A percentile compares a stretch with the other conserved stretches of the same genome.
These are phyloP conservation scores for Heteronetta atricapilla DNA, from an alignment of 2,113 vertebrate genomes.

Conservation along the genomic window DNA sequence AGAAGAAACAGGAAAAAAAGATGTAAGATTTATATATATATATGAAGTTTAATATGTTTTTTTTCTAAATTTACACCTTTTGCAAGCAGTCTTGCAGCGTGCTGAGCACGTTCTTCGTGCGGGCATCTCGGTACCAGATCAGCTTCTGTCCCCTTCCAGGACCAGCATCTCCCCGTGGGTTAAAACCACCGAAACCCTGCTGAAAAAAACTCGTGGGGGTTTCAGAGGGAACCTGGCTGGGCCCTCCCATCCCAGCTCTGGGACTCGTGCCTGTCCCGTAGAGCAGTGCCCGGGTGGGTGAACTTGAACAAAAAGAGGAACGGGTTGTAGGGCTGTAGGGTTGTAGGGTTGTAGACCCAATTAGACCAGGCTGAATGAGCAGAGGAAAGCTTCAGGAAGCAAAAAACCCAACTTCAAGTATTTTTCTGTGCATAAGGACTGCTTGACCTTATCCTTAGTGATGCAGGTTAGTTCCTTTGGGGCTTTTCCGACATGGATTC, in stretches of 20 bases:
- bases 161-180: accelerated
- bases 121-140: accelerated
- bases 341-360: accelerated
- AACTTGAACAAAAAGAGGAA: accelerated
- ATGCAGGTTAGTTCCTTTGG: background rate
- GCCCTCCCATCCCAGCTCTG: background rate
- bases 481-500: accelerated
- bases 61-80: background rate
- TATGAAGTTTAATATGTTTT: background rate
- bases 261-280: accelerated
- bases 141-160: background rate
- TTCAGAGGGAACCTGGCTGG: background rate
- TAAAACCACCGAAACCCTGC: background rate
- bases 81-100: accelerated
- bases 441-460: accelerated
- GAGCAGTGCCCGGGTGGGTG: accelerated
- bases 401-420: background rate
- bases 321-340: too few species aligned
- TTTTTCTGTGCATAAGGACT: background rate
- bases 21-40: too few species aligned
- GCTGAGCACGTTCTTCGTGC: accelerated
- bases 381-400: background rate
- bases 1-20: background rate
- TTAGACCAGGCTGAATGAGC: background rate
- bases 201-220: background rate